phyloP scores from a whole-genome alignment of 2,797 vertebrate species.

The Morus bassanus region DNA sequence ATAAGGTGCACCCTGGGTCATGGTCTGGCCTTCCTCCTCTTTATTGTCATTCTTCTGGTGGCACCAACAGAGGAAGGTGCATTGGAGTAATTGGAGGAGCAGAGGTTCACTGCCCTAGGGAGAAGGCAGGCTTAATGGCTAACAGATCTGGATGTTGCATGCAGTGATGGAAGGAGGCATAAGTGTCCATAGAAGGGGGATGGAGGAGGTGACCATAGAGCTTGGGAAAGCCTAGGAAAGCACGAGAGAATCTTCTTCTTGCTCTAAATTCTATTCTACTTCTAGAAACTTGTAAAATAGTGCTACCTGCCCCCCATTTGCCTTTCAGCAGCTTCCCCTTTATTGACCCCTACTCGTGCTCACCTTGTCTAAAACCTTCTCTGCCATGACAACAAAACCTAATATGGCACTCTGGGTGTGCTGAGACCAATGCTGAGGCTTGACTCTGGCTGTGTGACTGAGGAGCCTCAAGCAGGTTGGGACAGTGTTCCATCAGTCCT shows the following conservation, averaged over 20 bases:
- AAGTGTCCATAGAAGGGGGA: neutral
- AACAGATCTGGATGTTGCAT: rapidly evolving
- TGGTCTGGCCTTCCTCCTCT: neutral
- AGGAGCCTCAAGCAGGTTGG: neutral
- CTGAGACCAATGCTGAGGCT: neutral
- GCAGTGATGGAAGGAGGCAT: neutral
- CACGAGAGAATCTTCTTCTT: neutral
- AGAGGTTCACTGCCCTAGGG: neutral
- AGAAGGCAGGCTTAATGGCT: neutral
- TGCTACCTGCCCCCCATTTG: neutral
- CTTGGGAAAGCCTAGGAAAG: neutral
- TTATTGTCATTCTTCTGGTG: neutral
- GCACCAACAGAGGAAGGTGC: neutral
- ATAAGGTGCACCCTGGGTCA: neutral
- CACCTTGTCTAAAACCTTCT: neutral
- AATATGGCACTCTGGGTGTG: neutral
- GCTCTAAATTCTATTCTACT: neutral
- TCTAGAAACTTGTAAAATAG: neutral
- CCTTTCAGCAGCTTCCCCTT: neutral
- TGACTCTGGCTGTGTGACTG: neutral
- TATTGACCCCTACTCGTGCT: neutral
- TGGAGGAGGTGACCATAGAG: neutral
- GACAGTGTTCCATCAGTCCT: neutral
- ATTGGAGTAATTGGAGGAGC: neutral
- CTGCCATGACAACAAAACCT: neutral